Base-by-base conservation (phyloP, 2,797 vertebrate genomes). In the Spinus pinus region DNA sequence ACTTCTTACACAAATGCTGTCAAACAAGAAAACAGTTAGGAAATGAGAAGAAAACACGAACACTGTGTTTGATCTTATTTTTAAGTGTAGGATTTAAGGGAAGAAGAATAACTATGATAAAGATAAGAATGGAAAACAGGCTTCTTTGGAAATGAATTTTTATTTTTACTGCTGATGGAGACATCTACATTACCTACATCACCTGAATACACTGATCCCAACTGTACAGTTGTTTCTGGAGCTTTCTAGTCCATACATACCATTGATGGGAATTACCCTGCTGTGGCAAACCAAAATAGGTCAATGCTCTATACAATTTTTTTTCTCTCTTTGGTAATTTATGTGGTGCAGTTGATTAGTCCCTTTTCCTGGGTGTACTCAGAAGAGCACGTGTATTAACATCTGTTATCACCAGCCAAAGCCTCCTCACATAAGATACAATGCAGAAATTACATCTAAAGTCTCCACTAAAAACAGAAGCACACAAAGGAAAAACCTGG, bases 31-130 rank as follows among this genome's bases (percentile, higher is more conserved):
- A 94, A 93, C 73, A 90, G 93, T 84, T 84, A 89, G 60, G 35
- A 93, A 96, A 96, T 4, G 14, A 92, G 92, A 93, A 96, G 91
- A 94, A 97, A 94, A 95, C 1, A 2, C 30, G 21, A 95, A 94
- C 33, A 31, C 19, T 24, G 49, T 37, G 8, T 96, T 93, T 95
- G 90, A 96, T 97, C 97, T 96, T 89, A 95, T 95, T 95, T 94
- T 92, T 95, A 94, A 96, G 93, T 75, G 81, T 24, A 73, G 85
- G 75, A 93, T 95, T 93, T 89, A 80, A 88, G 88, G 74, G 92
- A 75, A 90, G 23, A 14, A 77, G 31, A 50, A 75, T 79, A 94
- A 90, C 77, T 90, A 58, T 10, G 51, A 65, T 0, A 4, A 91
- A 72, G 22, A 70, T 66, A 95, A 87, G 65, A 88, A 82, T 0